phyloP scores from a whole-genome alignment of 37 sponge, comb jelly and placozoan species.

The Cladorhizidae sp. region DNA sequence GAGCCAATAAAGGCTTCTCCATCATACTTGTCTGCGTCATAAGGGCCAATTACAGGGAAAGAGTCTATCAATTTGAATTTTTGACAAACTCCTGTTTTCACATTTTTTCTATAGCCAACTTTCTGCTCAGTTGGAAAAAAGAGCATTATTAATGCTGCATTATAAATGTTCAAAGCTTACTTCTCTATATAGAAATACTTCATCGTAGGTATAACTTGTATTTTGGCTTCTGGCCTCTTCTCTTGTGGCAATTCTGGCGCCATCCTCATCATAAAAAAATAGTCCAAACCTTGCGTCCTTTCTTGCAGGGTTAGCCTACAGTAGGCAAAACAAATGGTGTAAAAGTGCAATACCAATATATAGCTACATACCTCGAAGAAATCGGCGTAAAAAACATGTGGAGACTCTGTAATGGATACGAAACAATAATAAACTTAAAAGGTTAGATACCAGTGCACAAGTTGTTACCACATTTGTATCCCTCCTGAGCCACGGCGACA shows the following conservation, averaged over 20 bases:
- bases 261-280: constrained; percentile 39
- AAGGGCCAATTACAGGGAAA: constrained; percentile 45
- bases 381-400: constrained; percentile 25
- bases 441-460: too few relatives aligned
- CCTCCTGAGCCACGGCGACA: constrained; percentile 9
- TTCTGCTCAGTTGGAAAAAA: constrained; percentile 8
- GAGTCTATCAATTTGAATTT: constrained; percentile 13
- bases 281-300: constrained; percentile 10
- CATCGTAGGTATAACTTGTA: constrained; percentile 14
- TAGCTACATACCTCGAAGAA: constrained; percentile 19
- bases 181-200: constrained; percentile 15
- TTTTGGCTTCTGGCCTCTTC: background rate
- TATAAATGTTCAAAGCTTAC: background rate
- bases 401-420: constrained; percentile 49
- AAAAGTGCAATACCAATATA: background rate
- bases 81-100: constrained; percentile 36
- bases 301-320: constrained; percentile 37
- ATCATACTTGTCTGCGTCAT: constrained; percentile 12
- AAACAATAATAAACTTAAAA: too few relatives aligned
- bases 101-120: constrained; percentile 36
- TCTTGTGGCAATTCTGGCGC: constrained; percentile 5
- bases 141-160: background rate
- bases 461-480: constrained; percentile 17
- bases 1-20: constrained; percentile 55
- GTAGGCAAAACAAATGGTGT: background rate